phyloP scores from a whole-genome alignment of 2,797 vertebrate species.

The Diplodus sargus region DNA sequence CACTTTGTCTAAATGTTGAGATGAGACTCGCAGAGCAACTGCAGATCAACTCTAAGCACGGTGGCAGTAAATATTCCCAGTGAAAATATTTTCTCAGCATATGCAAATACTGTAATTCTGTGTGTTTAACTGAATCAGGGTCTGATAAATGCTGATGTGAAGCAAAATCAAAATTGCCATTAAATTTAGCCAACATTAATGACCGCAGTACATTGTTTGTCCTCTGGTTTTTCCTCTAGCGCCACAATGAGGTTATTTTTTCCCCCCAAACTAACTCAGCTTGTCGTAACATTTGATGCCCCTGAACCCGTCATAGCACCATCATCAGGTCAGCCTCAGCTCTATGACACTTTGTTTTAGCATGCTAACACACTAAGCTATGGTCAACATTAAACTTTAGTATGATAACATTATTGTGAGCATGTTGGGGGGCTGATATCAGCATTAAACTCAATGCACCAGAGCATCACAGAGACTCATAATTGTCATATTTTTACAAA shows the following conservation, averaged over 20 bases:
- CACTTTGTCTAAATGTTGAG: not conserved
- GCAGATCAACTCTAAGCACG: not conserved
- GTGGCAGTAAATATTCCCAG: conserved; percentile 19
- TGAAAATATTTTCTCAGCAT: conserved; percentile 32
- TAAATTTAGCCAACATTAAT: not conserved
- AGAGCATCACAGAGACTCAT: not conserved
- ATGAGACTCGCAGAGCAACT: not conserved
- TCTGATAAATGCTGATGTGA: conserved; percentile 11
- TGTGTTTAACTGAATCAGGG: not conserved
- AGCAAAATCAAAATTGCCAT: not conserved
- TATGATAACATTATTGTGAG: not conserved
- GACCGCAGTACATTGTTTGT: too few species aligned
- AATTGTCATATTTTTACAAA: too few species aligned
- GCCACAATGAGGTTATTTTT: too few species aligned
- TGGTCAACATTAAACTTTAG: not conserved
- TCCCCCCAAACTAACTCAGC: too few species aligned
- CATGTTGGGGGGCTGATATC: too few species aligned
- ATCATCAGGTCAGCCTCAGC: not conserved
- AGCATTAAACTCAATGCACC: too few species aligned
- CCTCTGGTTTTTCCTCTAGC: too few species aligned
- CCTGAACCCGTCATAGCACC: not conserved
- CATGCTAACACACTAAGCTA: not conserved
- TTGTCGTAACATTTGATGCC: not conserved
- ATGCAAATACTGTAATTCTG: not conserved
- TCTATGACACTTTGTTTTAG: not conserved